Base-by-base conservation (phyloP, 2,888 invertebrate species). In the Anthrax anthrax region DNA sequence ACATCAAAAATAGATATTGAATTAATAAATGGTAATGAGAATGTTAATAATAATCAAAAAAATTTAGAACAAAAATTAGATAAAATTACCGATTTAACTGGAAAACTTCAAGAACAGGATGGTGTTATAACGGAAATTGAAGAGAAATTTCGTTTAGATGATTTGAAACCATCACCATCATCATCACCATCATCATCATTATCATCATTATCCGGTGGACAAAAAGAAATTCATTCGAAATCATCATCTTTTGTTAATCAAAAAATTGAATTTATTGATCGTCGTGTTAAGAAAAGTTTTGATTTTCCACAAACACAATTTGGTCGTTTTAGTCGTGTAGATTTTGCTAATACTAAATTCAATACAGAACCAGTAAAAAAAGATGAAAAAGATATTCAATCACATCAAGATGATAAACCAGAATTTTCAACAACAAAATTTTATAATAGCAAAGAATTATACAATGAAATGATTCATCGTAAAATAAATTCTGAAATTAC, bases 361-460 rank as follows among this genome's bases (percentile, higher is more conserved):
- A 67, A 62, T 45, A 59, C 61, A 4, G 63, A 66, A 40, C 50
- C 49, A 18, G 43, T 43, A 19, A 44, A 43, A 23, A 40, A 34
- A 1, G 37, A 43, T 14, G 27, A 37, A 18, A 46, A 46, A 18
- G 36, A 44, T 38, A 4, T 2, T 12, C 3, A 19, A 14, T 36
- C 19, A 43, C 18, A 13, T 1, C 44, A 50, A 4, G 57, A 57
- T 39, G 47, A 58, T 10, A 63, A 65, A 54, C 64, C 65, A 1
- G 67, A 67, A 46, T 67, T 67, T 50, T 67, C 68, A 4, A 68
- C 67, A 16, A 68, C 67, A 13, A 67, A 67, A 55, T 67, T 67
- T 53, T 67, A 67, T 56, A 68, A 68, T 49, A 66, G 64, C 57
- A 65, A 65, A 48, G 68, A 68, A 52, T 48, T 68, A 47, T 64